phyloP scores from a whole-genome alignment of 2,888 invertebrate species.

The Ophioninae sp. region DNA sequence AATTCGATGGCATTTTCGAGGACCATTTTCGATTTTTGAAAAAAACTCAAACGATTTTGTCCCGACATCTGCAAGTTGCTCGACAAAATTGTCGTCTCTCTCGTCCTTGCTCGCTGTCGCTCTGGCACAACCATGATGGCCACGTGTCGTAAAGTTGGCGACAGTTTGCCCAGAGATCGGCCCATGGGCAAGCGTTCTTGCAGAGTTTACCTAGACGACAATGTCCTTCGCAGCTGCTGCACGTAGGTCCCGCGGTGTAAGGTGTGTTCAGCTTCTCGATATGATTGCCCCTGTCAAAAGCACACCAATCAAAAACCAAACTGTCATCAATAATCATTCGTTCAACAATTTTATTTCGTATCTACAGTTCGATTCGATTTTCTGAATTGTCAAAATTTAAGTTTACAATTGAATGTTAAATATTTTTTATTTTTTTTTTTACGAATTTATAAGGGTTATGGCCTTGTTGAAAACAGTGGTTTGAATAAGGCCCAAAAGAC shows the following conservation, averaged over 20 bases:
- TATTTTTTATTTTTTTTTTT: too few relatives aligned
- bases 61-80: conserved; percentile 88
- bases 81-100: conserved; percentile 84
- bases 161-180: conserved; percentile 89
- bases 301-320: conserved; percentile 24
- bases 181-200: conserved; percentile 87
- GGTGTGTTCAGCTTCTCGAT: conserved; percentile 85
- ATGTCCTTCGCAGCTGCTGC: conserved; percentile 85
- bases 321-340: conserved; percentile 12
- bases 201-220: conserved; percentile 87
- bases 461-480: too few relatives aligned
- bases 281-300: conserved; percentile 86
- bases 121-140: conserved; percentile 85
- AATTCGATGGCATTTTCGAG: background rate
- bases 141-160: conserved; percentile 84
- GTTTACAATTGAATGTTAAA: too few relatives aligned
- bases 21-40: conserved; percentile 45
- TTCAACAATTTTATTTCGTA: background rate
- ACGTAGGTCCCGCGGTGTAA: conserved; percentile 86
- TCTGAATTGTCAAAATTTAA: too few relatives aligned
- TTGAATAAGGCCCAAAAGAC: too few relatives aligned
- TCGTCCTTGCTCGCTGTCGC: conserved; percentile 82
- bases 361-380: background rate
- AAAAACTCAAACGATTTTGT: conserved; percentile 80
- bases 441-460: too few relatives aligned